These are phyloP conservation scores for Leptinotarsa rubiginosa DNA, from an alignment of 2,888 invertebrate species.

Conservation along the genomic window DNA sequence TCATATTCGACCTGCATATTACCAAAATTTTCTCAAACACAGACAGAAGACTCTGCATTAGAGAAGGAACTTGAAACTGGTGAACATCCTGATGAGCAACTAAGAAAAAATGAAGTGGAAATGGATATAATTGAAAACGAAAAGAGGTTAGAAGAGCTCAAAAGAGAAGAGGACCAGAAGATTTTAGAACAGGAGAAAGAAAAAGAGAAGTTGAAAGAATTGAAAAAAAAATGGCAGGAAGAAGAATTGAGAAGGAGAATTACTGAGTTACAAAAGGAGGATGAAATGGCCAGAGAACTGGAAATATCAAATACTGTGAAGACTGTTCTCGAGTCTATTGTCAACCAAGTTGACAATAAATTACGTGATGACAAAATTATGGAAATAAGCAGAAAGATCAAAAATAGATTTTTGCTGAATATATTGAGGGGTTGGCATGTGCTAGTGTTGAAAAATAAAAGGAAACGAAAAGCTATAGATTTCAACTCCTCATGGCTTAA, in stretches of 20 bases:
- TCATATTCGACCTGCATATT: background rate
- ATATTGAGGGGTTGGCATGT: conserved; percentile 68
- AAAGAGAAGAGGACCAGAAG: conserved; percentile 46
- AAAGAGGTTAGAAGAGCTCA: conserved; percentile 46
- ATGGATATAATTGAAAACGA: conserved; percentile 29
- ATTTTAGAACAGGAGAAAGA: conserved; percentile 38
- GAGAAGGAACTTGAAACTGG: background rate
- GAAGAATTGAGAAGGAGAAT: conserved; percentile 45
- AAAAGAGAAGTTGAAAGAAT: conserved; percentile 45
- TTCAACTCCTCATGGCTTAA: conserved; percentile 71
- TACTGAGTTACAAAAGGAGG: conserved; percentile 46
- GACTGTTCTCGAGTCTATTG: conserved; percentile 58
- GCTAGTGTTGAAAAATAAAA: conserved; percentile 61
- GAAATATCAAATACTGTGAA: conserved; percentile 57
- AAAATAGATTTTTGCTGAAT: conserved; percentile 60
- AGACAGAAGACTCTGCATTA: background rate
- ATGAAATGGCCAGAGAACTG: conserved; percentile 43
- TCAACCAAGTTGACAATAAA: conserved; percentile 62
- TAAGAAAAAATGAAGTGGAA: conserved; percentile 9
- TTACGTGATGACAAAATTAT: conserved; percentile 61
- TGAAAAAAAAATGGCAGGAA: conserved; percentile 42
- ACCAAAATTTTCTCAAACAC: background rate
- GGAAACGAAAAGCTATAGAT: conserved; percentile 69
- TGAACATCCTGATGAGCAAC: background rate
- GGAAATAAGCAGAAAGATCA: conserved; percentile 61